Base-by-base conservation (phyloP, 1,140 invertebrate species). In the Trypoxylus dichotomus region DNA sequence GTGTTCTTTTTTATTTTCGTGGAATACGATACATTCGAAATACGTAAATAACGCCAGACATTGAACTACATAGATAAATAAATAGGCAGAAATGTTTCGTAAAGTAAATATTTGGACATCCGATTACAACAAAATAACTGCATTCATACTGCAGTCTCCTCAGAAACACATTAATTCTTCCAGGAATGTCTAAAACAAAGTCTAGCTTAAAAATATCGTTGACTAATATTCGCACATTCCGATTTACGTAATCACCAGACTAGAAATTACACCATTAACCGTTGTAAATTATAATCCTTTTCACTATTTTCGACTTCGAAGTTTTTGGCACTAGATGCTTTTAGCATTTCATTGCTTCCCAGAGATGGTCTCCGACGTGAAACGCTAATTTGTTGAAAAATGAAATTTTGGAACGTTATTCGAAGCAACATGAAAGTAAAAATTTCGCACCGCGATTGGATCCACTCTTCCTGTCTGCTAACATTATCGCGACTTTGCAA, bases 371-470 rank as follows among this genome's bases (percentile, higher is more conserved):
- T 21, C 47, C 47, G 47, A 54, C 47, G 47, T n/a, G 47, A 54
- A 54, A 54, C 47, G 47, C n/a, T 54, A 54, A 54, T 54, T 54
- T 54, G 47, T 54, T 54, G 47, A 54, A 54, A 54, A 54, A 54
- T n/a, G 47, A 54, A 54, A 54, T 19, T 7, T 54, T 54, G 47
- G 47, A 54, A 15, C 47, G 47, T 3, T 19, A 54, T 54, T 6
- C 19, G 47, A 54, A 54, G 19, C 47, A 21, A 54, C 13, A 54
- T 54, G 47, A 54, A 54, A 54, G 47, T 54, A 54, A 54, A n/a
- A 54, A 54, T 54, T 19, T 54, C 19, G 47, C n/a, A 3, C 43
- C 43, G 43, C n/a, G 11, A 41, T 41, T n/a, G n/a, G n/a, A n/a
- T n/a, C n/a, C 32, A 5, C 10, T 37, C 32, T 37, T 37, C n/a